Percentiles rank a stretch among this genome's conserved stretches.
Conservation (phyloP, 37 sponge, comb jelly and placozoan genomes). For the Tethya wilhelma region DNA sequence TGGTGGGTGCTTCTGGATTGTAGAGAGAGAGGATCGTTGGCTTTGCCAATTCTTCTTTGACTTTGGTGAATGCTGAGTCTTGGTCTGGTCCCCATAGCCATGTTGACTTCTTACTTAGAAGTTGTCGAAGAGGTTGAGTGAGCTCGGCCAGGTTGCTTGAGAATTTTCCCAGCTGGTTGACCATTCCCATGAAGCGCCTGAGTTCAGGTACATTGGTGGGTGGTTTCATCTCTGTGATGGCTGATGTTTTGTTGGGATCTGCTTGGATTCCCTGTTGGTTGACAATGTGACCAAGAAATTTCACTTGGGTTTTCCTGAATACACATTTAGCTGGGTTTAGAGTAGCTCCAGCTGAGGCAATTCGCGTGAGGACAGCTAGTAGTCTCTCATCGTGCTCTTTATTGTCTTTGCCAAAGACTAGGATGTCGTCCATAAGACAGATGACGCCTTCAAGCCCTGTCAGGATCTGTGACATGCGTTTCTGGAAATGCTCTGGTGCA, state of each 20-base stretch:
- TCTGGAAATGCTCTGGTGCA: slow-evolving; percentile 51
- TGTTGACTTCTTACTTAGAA: slow-evolving; percentile 21
- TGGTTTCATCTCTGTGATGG: slow-evolving; percentile 31
- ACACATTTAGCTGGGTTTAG: slow-evolving; percentile 52
- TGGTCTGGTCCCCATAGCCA: slow-evolving; percentile 55
- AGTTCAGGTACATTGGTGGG: slow-evolving; percentile 5
- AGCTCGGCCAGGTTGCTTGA: slow-evolving; percentile 43
- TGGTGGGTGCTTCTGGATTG: slow-evolving; percentile 24
- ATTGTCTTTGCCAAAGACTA: slow-evolving; percentile 2
- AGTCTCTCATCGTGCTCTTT: slow-evolving; percentile 37
- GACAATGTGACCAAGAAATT: slow-evolving; percentile 19
- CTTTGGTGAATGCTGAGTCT: slow-evolving; percentile 14
- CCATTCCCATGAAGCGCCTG: slow-evolving; percentile 65
- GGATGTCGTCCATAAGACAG: slow-evolving; percentile 29
- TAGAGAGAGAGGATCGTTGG: slow-evolving; percentile 50
- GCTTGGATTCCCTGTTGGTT: slow-evolving; percentile 26
- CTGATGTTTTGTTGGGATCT: slow-evolving; percentile 54
- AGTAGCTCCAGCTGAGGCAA: slow-evolving; percentile 45
- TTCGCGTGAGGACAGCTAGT: slow-evolving; percentile 2
- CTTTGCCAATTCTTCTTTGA: slow-evolving; percentile 42
- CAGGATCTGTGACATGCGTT: slow-evolving; percentile 21
- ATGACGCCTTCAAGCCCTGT: slow-evolving; percentile 40
- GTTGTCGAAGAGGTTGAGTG: slow-evolving; percentile 45
- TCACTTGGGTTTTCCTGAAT: slow-evolving; percentile 12
- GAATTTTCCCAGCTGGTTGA: slow-evolving; percentile 59